Conservation (phyloP, 2,797 vertebrate species). For the Cynopterus sphinx region DNA sequence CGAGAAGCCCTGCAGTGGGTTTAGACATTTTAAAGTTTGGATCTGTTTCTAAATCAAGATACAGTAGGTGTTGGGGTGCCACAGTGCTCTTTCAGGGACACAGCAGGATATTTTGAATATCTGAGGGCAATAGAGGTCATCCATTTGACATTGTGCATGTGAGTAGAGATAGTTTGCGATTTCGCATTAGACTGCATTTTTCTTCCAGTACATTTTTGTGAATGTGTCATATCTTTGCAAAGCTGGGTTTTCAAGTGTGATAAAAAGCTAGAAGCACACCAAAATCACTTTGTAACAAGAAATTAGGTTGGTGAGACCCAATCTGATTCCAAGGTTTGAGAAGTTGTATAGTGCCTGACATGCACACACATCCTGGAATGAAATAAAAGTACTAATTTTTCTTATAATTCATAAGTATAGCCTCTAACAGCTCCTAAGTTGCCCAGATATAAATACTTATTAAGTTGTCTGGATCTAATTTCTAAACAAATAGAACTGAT, state of each 20-base stretch:
- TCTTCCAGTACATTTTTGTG: background rate
- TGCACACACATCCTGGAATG: background rate
- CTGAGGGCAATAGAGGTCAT: background rate
- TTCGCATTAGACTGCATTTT: background rate
- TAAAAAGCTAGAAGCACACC: background rate
- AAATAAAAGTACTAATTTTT: background rate
- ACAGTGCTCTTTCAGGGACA: too few relatives aligned
- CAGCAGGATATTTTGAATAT: background rate
- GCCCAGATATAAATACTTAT: background rate
- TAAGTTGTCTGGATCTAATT: background rate
- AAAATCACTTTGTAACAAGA: background rate
- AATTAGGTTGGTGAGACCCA: background rate
- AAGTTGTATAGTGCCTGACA: background rate
- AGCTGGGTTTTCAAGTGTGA: background rate
- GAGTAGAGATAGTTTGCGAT: background rate
- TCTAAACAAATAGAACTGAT: background rate
- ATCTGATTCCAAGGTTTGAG: background rate
- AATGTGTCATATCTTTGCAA: background rate
- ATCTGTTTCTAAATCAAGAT: too few relatives aligned
- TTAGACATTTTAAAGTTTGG: too few relatives aligned
- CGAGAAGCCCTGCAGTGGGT: too few relatives aligned
- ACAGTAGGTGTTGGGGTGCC: too few relatives aligned
- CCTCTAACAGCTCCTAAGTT: background rate
- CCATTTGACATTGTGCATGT: background rate
- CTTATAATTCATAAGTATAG: background rate